These are phyloP conservation scores for Augochlora pura DNA, from an alignment of 1,140 invertebrate genomes.

Conservation along the genomic window DNA sequence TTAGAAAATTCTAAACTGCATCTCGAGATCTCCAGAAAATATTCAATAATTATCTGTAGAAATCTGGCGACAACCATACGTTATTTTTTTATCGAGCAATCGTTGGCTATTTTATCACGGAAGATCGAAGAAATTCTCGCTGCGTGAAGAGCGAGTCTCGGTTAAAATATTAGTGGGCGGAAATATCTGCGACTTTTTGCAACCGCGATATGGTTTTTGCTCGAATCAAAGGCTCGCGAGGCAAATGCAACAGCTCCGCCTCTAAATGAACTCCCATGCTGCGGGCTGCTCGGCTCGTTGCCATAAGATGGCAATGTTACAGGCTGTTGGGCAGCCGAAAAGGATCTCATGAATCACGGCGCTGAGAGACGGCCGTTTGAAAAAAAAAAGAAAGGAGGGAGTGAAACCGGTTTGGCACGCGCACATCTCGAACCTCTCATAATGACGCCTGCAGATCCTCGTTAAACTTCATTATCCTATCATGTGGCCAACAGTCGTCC, in stretches of 20 bases:
- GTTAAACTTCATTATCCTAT: constrained; percentile 63
- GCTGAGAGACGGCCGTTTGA: constrained; percentile 47
- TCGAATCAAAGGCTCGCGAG: constrained; percentile 25
- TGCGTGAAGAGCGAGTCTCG: no score
- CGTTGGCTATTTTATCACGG: no score
- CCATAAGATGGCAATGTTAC: constrained; percentile 76
- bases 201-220: constrained; percentile 7
- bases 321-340: constrained; percentile 71
- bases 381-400: constrained; percentile 48
- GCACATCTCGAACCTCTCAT: constrained; percentile 54
- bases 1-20: no score
- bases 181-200: no score
- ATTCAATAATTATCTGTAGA: no score
- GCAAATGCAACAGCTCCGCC: constrained; percentile 44
- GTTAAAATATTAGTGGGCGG: not conserved
- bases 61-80: no score
- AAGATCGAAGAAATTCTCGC: no score
- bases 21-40: no score
- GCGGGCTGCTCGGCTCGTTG: constrained; percentile 52
- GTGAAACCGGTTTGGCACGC: constrained; percentile 69
- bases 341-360: constrained; percentile 72
- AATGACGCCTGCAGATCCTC: constrained; percentile 48
- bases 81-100: no score
- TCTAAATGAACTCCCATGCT: constrained; percentile 59
- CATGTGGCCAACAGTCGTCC: constrained; percentile 47